Percentiles rank a stretch among this genome's conserved stretches.
These are phyloP conservation scores for Stylophora pistillata DNA, from an alignment of 64 coral and sea anemone genomes.

Conservation along the genomic window DNA sequence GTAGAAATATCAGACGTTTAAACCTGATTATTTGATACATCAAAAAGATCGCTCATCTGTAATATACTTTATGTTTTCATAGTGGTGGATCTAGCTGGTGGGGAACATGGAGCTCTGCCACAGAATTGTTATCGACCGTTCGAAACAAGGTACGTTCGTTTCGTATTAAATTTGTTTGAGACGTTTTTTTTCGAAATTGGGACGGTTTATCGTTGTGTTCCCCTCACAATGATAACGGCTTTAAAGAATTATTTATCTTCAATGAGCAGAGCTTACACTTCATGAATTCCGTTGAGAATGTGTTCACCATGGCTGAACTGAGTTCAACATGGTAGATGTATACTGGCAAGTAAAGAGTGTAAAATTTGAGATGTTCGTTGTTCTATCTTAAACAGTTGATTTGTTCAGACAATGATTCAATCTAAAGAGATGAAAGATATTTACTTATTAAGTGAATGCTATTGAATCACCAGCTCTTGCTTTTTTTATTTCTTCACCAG, in stretches of 20 bases:
- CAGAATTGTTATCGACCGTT: constrained; percentile 62
- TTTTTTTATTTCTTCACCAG: constrained; percentile 53
- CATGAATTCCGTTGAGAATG: too few species aligned
- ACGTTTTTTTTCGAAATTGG: background rate
- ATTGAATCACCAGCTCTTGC: background rate
- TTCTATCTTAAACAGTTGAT: too few species aligned
- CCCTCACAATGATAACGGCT: too few species aligned
- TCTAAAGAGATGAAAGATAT: too few species aligned
- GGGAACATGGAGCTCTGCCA: constrained; percentile 65
- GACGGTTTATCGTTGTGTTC: background rate
- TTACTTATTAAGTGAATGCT: too few species aligned
- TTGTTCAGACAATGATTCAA: too few species aligned
- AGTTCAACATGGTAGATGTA: too few species aligned
- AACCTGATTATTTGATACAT: background rate
- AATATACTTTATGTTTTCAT: constrained; percentile 27
- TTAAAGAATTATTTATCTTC: too few species aligned
- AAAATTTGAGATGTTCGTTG: too few species aligned
- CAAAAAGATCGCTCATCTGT: background rate
- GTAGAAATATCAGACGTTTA: background rate
- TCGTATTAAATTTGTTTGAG: background rate
- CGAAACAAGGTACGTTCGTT: constrained; percentile 64
- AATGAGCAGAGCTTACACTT: too few species aligned
- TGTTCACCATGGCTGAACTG: too few species aligned
- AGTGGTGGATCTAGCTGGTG: constrained; percentile 89
- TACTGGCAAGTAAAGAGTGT: too few species aligned